Evolutionary conservation across 2,888 invertebrate species (phyloP), one percentile per base, ranked within the genome.

Genomic region (Stramonita haemastoma): DNA sequence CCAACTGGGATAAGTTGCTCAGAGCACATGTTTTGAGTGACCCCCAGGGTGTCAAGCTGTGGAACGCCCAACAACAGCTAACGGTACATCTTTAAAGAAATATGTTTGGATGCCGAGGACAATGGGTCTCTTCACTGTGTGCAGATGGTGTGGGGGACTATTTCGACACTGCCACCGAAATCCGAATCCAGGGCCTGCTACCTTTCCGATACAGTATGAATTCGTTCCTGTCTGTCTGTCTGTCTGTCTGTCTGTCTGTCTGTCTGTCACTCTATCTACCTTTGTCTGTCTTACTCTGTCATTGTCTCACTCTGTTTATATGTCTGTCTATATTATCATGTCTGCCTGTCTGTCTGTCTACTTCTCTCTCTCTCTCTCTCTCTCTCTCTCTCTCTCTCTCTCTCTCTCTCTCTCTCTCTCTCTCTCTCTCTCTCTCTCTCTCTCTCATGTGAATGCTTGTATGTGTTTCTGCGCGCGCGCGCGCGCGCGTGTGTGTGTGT

Each of bases 91-190:
- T 5, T 46, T 46, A 8, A 46, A 8, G 8, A 46, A 46, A 46
- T 5, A 13, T 66, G 19, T 66, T 2, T 17, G 17, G 2, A 26
- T 17, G 6, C 26, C 13, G 17, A 26, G 2, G 19, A 15, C 19
- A 22, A 2, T 66, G 66, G 36, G 36, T 83, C 11, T 83, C 36
- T 4, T 83, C 8, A 36, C 13, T 15, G 0, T 34, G 6, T 22
- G 22, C 81, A 83, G 81, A 83, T 26, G 81, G 81, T 8, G 81
- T 83, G 22, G 46, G 81, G 1, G 81, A 83, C 46, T 83, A 83
- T 29, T 83, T 83, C 26, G 81, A 83, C 26, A 83, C 81, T 26
- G 81, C 81, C 26, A 22, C 46, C 22, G 81, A 83, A 17, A 36
- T 83, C 26, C 36, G 81, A 83, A 83, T 83, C 46, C 81, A 83